These are phyloP conservation scores for Nibea albiflora DNA, from an alignment of 2,113 vertebrate genomes.

Conservation along the genomic window DNA sequence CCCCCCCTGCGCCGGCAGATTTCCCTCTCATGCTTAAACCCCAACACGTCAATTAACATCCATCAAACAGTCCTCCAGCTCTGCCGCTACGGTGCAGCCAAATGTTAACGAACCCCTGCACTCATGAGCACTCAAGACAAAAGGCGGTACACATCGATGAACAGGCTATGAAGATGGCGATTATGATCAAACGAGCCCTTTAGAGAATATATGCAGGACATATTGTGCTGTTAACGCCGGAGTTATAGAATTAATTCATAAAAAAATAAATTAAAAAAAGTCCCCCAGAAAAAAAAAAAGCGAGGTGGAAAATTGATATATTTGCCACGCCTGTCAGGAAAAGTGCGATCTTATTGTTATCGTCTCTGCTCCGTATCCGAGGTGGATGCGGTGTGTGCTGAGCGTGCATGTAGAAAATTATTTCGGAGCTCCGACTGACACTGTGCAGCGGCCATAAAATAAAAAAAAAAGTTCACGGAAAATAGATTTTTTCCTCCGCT, in stretches of 20 bases:
- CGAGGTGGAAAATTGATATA: conserved; percentile 52
- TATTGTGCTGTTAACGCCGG: conserved; percentile 5
- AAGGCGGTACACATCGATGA: neutral
- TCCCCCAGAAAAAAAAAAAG: conserved; percentile 9
- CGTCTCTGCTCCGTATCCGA: neutral
- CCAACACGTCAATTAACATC: conserved; percentile 52
- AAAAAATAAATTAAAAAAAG: too few relatives aligned
- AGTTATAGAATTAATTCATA: conserved; percentile 41
- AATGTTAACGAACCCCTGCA: conserved; percentile 40
- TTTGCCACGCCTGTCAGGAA: conserved; percentile 54
- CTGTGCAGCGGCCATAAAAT: conserved; percentile 21
- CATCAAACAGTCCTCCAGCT: conserved; percentile 16
- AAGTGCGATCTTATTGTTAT: conserved; percentile 26
- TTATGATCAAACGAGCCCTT: conserved; percentile 18
- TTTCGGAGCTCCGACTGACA: conserved; percentile 19
- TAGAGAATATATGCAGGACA: neutral
- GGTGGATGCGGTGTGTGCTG: neutral
- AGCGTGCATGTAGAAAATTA: conserved; percentile 37
- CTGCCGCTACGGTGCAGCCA: neutral
- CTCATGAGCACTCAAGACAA: conserved; percentile 29
- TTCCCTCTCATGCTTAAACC: conserved; percentile 19
- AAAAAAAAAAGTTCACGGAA: conserved; percentile 6
- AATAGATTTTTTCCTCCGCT: neutral
- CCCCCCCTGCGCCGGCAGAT: conserved; percentile 49
- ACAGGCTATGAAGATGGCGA: conserved; percentile 4